Percentiles rank a stretch among this genome's conserved stretches.
Evolutionary conservation across 2,888 invertebrate species (phyloP).

Genomic region (Galerucella calmariensis): DNA sequence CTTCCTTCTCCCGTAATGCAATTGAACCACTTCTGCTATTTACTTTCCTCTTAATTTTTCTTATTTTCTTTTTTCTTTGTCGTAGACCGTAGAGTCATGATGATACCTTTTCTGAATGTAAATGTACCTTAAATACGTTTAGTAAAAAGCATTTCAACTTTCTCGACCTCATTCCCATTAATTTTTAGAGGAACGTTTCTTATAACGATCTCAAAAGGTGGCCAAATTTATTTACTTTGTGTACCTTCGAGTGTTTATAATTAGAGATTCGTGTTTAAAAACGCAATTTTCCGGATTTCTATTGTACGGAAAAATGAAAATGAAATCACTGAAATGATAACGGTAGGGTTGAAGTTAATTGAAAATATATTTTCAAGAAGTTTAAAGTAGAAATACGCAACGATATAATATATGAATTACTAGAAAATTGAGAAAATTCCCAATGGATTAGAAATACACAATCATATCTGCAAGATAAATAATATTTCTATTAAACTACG

Average conservation of each 20-base stretch:
- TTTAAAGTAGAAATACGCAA: neutral
- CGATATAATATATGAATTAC: too few species aligned
- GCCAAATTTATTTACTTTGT: conserved; percentile 26
- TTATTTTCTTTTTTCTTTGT: conserved; percentile 13
- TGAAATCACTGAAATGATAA: neutral
- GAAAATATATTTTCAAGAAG: neutral
- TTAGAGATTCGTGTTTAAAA: conserved; percentile 16
- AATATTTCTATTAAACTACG: neutral
- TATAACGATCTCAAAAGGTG: conserved; percentile 21
- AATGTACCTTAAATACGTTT: conserved; percentile 20
- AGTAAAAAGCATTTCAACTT: conserved; percentile 20
- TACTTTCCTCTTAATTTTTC: neutral
- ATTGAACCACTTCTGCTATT: conserved; percentile 7
- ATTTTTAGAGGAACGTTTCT: conserved; percentile 22
- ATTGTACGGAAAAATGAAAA: neutral
- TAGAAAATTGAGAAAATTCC: too few species aligned
- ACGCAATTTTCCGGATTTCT: conserved; percentile 2
- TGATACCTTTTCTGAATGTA: conserved; percentile 20
- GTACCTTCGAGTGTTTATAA: conserved; percentile 19
- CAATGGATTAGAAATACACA: too few species aligned
- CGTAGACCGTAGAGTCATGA: conserved; percentile 14
- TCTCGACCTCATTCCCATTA: conserved; percentile 22
- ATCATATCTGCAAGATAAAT: neutral
- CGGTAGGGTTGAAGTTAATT: neutral
- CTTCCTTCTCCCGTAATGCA: neutral